A percentile compares a stretch with the other conserved stretches of the same genome.
Evolutionary conservation across 2,888 invertebrate species (phyloP).

Genomic region (Agonopterix alstromeriana): DNA sequence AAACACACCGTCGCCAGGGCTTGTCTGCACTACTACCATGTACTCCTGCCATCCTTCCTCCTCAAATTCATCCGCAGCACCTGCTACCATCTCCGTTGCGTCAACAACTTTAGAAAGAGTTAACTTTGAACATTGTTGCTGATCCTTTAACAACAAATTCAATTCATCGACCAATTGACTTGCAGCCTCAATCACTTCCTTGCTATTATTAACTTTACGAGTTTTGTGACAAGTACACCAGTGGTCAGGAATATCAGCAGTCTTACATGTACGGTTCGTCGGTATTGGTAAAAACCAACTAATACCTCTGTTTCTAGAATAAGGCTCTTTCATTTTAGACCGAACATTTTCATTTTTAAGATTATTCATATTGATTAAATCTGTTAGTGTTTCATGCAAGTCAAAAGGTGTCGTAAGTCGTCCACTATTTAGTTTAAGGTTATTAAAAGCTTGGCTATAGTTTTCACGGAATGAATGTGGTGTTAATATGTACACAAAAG

Average conservation of each 20-base stretch:
- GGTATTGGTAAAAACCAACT: slow-evolving; percentile 88
- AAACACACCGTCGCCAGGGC: slow-evolving; percentile 84
- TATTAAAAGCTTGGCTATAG: slow-evolving; percentile 78
- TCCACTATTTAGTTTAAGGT: slow-evolving; percentile 80
- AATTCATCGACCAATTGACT: slow-evolving; percentile 79
- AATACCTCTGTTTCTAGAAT: slow-evolving; percentile 75
- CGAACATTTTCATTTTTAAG: slow-evolving; percentile 57
- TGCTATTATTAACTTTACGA: slow-evolving; percentile 72
- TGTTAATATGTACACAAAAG: slow-evolving; percentile 84
- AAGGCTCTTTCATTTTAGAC: slow-evolving; percentile 38
- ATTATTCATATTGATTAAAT: slow-evolving; percentile 76
- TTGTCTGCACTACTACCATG: slow-evolving; percentile 78
- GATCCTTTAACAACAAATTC: slow-evolving; percentile 77
- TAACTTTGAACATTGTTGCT: slow-evolving; percentile 81
- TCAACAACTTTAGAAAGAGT: slow-evolving; percentile 78
- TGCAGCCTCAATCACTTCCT: slow-evolving; percentile 76
- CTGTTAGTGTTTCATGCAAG: slow-evolving; percentile 85
- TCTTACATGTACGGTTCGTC: slow-evolving; percentile 82
- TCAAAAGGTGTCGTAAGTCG: slow-evolving; percentile 90
- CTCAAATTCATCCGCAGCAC: slow-evolving; percentile 37
- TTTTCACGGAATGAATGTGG: slow-evolving; percentile 83
- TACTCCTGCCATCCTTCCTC: slow-evolving; percentile 76
- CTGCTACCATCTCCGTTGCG: slow-evolving; percentile 78
- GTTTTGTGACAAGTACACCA: slow-evolving; percentile 93
- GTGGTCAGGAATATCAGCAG: slow-evolving; percentile 87